Percentiles rank a stretch among this genome's conserved stretches.
These are phyloP conservation scores for Gastracanthus pulcherrimus DNA, from an alignment of 2,888 invertebrate species.

Conservation along the genomic window DNA sequence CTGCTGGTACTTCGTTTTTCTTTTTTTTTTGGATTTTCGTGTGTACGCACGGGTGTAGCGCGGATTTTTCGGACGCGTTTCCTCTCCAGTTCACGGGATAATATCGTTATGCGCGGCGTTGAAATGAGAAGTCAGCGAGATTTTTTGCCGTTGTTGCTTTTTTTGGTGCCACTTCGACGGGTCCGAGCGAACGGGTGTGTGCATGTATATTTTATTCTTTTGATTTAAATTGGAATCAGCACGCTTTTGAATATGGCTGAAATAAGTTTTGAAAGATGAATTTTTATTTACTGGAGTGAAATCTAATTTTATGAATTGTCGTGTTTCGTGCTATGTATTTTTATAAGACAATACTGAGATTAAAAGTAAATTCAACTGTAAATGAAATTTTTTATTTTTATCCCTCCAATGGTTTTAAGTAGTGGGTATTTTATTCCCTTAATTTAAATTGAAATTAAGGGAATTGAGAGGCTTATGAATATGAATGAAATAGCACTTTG, in stretches of 20 bases:
- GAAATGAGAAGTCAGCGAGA: constrained; percentile 25
- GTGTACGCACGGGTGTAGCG: too few species aligned
- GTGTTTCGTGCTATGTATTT: too few species aligned
- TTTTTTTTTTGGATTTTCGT: neutral
- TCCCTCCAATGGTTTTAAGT: too few species aligned
- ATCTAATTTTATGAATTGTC: too few species aligned
- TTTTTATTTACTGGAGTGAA: neutral
- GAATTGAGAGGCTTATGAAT: too few species aligned
- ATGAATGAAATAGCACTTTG: too few species aligned
- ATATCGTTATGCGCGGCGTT: constrained; percentile 15
- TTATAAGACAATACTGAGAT: too few species aligned
- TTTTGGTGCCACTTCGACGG: neutral
- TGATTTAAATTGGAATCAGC: neutral
- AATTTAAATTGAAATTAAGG: too few species aligned
- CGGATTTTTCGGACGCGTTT: neutral
- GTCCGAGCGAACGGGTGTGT: neutral
- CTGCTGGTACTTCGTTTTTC: neutral
- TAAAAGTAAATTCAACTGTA: too few species aligned
- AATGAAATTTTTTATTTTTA: too few species aligned
- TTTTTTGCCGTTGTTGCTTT: too few species aligned
- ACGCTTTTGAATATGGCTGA: neutral
- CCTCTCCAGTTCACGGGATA: constrained; percentile 8
- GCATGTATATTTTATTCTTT: neutral
- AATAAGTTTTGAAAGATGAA: neutral
- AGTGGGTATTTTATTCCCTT: too few species aligned